phyloP scores from a whole-genome alignment of 2,888 invertebrate species.

The Rapana venosa region DNA sequence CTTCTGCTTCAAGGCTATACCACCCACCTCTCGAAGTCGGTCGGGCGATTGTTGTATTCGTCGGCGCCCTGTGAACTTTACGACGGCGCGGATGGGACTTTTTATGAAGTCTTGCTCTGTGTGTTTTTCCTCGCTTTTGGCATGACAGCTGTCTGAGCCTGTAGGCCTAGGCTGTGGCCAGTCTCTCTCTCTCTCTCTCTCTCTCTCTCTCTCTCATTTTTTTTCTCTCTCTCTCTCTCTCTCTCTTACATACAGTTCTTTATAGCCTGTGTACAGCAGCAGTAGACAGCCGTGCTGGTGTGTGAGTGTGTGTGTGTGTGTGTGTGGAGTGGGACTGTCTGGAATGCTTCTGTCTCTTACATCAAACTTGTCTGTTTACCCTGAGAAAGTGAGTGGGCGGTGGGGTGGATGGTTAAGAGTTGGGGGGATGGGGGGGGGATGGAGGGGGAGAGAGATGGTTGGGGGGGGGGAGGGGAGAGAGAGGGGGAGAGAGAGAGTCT shows the following conservation, averaged over 20 bases:
- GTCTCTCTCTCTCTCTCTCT: too few relatives aligned
- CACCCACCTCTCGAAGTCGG: conserved; percentile 28
- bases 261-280: not conserved
- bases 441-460: not conserved
- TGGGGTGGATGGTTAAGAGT: not conserved
- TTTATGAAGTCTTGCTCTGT: conserved; percentile 34
- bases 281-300: not conserved
- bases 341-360: conserved; percentile 22
- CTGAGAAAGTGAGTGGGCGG: not conserved
- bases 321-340: not conserved
- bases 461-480: not conserved
- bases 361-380: conserved; percentile 4
- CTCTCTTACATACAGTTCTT: not conserved
- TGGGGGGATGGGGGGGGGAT: not conserved
- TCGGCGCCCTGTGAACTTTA: conserved; percentile 39
- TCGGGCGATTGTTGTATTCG: conserved; percentile 37
- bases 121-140: conserved; percentile 5
- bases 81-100: conserved; percentile 24
- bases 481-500: not conserved
- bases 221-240: too few relatives aligned
- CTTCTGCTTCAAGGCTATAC: conserved; percentile 11
- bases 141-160: not conserved
- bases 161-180: not conserved
- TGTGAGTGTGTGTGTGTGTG: too few relatives aligned
- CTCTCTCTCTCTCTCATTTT: too few relatives aligned